Percentiles rank a stretch among this genome's conserved stretches.
These are phyloP conservation scores for Wasmannia auropunctata DNA, from an alignment of 1,140 invertebrate genomes.

Conservation along the genomic window DNA sequence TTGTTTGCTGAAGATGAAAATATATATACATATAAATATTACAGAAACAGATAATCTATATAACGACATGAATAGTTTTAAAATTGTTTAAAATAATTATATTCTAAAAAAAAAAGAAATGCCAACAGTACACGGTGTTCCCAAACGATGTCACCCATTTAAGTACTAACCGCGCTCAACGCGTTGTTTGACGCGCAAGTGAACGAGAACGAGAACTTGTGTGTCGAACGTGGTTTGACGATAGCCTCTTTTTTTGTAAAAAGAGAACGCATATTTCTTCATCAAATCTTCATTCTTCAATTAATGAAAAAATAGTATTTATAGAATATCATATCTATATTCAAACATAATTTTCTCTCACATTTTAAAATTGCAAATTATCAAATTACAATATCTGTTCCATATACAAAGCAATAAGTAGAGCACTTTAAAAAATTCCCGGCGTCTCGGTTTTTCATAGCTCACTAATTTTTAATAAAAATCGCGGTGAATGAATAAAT, in stretches of 20 bases:
- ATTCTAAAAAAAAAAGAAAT: neutral
- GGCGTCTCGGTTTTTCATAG: neutral
- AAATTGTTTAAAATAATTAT: neutral
- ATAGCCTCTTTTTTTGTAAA: neutral
- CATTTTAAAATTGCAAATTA: neutral
- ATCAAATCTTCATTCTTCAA: neutral
- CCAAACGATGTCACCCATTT: neutral
- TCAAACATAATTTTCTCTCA: neutral
- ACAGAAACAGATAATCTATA: neutral
- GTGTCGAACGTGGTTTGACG: neutral
- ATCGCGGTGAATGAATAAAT: neutral
- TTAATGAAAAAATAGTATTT: neutral
- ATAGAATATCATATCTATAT: neutral
- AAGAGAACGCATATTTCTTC: neutral
- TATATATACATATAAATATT: neutral
- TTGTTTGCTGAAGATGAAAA: neutral
- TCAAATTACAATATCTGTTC: neutral
- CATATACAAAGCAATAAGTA: neutral
- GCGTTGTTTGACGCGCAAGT: neutral
- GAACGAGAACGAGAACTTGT: neutral
- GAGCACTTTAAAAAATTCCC: neutral
- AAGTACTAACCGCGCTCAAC: neutral
- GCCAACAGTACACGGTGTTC: neutral
- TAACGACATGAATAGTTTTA: neutral
- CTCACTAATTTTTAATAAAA: neutral